Evolutionary conservation across 2,888 invertebrate species (phyloP), one percentile per base, ranked within the genome.

Genomic region (Drosophila maculinotata): DNA sequence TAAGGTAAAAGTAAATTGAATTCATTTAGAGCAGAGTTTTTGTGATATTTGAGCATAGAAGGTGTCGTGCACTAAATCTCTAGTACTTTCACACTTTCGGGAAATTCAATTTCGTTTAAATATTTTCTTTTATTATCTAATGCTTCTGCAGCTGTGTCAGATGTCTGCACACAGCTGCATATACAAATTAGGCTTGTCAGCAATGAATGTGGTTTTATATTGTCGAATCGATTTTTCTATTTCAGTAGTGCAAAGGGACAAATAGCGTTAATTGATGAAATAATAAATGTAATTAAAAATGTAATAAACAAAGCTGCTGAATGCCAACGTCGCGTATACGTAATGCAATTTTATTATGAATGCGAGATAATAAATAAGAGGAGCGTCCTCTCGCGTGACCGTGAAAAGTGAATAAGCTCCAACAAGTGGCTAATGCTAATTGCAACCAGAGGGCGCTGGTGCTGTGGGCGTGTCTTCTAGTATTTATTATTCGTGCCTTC

Each of bases 391-490:
- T 38, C 26, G 28, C 36, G 8, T 59, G 57, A 23, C 36, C 42
- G 8, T 53, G 53, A n/a, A 45, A 12, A 38, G 8, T 53, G 53
- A n/a, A 45, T 14, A 38, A 60, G 44, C 31, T 47, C 71, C 76
- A 76, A 62, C 76, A 58, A 54, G 76, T 67, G 30, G 59, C 44
- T 62, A 63, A 84, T 75, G 65, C 68, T 78, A 84, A 81, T 78
- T 78, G 71, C 63, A 47, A 51, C 26, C 45, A 51, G 54, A 12
- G 71, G 69, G 41, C 23, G 57, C 62, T 26, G 6, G 10, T 6
- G 20, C 9, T 6, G 64, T 65, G 48, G 59, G 56, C 60, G 56
- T 47, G 53, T 25, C 70, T 38, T 35, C 1, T 42, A 10, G 26
- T 10, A 23, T 42, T 17, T 36, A 31, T 48, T 14, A 42, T 30